These are phyloP conservation scores for Corythoichthys intestinalis DNA, from an alignment of 2,113 vertebrate species.

Conservation along the genomic window DNA sequence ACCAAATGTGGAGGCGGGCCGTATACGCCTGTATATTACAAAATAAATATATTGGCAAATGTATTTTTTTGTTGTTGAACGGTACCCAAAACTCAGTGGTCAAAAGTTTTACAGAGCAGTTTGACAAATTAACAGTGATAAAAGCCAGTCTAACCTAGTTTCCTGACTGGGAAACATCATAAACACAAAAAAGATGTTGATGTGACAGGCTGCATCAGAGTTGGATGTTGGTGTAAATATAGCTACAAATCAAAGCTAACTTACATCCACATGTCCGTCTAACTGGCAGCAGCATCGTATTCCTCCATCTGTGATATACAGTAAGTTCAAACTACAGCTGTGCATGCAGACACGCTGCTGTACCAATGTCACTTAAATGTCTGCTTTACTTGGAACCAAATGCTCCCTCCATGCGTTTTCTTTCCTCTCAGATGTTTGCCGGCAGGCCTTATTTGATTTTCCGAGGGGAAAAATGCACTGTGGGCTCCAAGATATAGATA, in stretches of 20 bases:
- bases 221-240: constrained; percentile 43
- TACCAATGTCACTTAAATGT: constrained; percentile 21
- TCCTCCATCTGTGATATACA: constrained; percentile 9
- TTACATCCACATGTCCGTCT: constrained; percentile 18
- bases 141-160: constrained; percentile 39
- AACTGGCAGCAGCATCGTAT: constrained; percentile 29
- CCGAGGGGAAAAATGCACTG: constrained; percentile 5
- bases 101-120: background rate
- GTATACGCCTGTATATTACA: no score
- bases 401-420: constrained; percentile 17
- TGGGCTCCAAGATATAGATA: constrained; percentile 18
- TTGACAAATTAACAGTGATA: constrained; percentile 25
- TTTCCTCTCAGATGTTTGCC: constrained; percentile 27
- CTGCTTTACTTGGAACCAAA: constrained; percentile 12
- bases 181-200: constrained; percentile 24
- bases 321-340: constrained; percentile 9
- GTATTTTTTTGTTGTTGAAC: background rate
- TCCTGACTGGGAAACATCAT: constrained; percentile 16
- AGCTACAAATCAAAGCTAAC: constrained; percentile 41
- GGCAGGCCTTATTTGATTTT: constrained; percentile 26
- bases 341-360: constrained; percentile 6
- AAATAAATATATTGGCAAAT: background rate
- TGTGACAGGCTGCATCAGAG: constrained; percentile 31
- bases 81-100: background rate
- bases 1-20: no score